Percentiles rank a stretch among this genome's conserved stretches.
phyloP scores from a whole-genome alignment of 1,140 invertebrate species.

The Drosophila auraria region DNA sequence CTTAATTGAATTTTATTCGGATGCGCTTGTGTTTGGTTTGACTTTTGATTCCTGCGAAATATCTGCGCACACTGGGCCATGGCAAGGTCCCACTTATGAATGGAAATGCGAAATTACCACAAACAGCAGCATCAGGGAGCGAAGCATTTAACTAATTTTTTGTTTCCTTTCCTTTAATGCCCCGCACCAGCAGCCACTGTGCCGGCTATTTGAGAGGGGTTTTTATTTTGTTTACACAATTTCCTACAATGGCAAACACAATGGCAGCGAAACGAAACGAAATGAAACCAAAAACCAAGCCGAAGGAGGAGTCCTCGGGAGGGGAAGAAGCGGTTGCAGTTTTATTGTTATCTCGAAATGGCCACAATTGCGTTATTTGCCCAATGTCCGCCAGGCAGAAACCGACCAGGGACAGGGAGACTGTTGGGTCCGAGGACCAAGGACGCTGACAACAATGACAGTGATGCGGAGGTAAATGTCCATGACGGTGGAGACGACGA shows the following conservation, averaged over 20 bases:
- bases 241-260: slow-evolving; percentile 60
- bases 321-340: slow-evolving; percentile 58
- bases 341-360: slow-evolving; percentile 81
- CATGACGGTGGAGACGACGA: slow-evolving; percentile 27
- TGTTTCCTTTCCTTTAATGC: slow-evolving; percentile 3
- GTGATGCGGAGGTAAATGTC: slow-evolving; percentile 46
- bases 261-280: slow-evolving; percentile 42
- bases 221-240: slow-evolving; percentile 71
- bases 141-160: slow-evolving; percentile 36
- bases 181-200: slow-evolving; percentile 34
- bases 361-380: slow-evolving; percentile 78
- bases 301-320: slow-evolving; percentile 11
- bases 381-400: slow-evolving; percentile 52
- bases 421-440: slow-evolving; percentile 29
- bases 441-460: slow-evolving; percentile 41
- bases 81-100: slow-evolving; percentile 2
- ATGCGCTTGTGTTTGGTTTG: slow-evolving; percentile 60
- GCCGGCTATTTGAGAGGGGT: slow-evolving; percentile 39
- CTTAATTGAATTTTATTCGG: slow-evolving; percentile 82
- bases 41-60: slow-evolving; percentile 59
- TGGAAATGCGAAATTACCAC: slow-evolving; percentile 18
- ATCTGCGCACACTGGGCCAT: slow-evolving; percentile 53
- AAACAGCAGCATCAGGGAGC: background rate
- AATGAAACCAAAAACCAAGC: slow-evolving; percentile 42
- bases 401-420: background rate